Base-by-base conservation (phyloP, 2,888 invertebrate species). In the Taphrorychus bicolor region DNA sequence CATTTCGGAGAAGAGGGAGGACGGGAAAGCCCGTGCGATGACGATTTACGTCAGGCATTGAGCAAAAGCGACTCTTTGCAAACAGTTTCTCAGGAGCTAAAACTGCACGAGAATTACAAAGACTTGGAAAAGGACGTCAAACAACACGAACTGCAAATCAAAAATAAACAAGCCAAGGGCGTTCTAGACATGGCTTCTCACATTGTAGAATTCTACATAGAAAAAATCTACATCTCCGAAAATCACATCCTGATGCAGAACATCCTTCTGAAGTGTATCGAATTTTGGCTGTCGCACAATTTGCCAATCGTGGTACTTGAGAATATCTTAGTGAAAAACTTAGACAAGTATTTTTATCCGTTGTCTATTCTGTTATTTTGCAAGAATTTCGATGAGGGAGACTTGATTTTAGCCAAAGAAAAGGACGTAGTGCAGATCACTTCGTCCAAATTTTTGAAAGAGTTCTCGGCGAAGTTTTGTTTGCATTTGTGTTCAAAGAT, bases 211-310 rank as follows among this genome's bases (percentile, higher is more conserved):
- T 83, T 82, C 74, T 83, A 82, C 66, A 82, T 81, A 41, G 78
- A 77, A 61, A 79, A 79, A 66, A 80, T 82, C 17, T 80, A 83
- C 70, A 74, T 76, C 16, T 79, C 82, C 1, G 83, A 83, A 69
- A 83, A 83, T 73, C 82, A 82, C 69, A 83, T 83, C 71, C 72
- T 83, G 59, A 83, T 83, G 83, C 83, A 83, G 72, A 83, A 82
- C 71, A 79, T 83, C 69, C 74, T 83, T 32, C 71, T 83, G 69
- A 81, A 82, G 73, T 80, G 80, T 64, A 82, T 83, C 58, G 82
- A 83, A 66, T 83, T 83, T 76, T 83, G 83, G 83, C 72, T 83
- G 59, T 73, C 76, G 4, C 80, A 80, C 66, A 79, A 77, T 70
- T 73, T 83, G 49, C 83, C 83, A 9, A 80, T 82, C 59, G 73